Percentiles rank a stretch among this genome's conserved stretches.
These are phyloP conservation scores for Gila orcuttii DNA, from an alignment of 2,113 vertebrate genomes.

Conservation along the genomic window DNA sequence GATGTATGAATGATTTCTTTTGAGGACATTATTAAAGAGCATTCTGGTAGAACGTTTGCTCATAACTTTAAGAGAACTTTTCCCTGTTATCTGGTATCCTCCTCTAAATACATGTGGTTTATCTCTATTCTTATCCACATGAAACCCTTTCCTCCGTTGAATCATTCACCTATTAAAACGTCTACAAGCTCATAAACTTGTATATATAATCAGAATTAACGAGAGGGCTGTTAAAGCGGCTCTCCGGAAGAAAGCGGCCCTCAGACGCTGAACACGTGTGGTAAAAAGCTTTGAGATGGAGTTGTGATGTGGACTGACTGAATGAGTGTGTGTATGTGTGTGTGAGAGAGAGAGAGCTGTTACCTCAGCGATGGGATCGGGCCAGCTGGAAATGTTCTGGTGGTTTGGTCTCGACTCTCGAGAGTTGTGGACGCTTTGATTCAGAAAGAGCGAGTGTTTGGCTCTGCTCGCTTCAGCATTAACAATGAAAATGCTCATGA, in stretches of 20 bases:
- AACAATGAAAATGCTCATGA: conserved; percentile 48
- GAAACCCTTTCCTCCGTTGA: background rate
- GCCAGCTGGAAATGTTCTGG: conserved; percentile 78
- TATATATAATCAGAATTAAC: conserved; percentile 45
- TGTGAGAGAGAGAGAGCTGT: conserved; percentile 67
- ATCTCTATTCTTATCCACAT: conserved; percentile 14
- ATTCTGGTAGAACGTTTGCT: too few species aligned
- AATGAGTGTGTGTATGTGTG: conserved; percentile 1
- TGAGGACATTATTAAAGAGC: too few species aligned
- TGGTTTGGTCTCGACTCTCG: too few species aligned
- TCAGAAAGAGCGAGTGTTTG: background rate
- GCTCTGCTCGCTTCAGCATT: conserved; percentile 20
- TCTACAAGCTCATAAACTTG: conserved; percentile 15
- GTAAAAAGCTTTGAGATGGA: conserved; percentile 58
- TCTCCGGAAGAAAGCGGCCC: background rate
- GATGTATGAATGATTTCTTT: too few species aligned
- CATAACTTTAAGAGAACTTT: too few species aligned
- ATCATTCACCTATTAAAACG: conserved; percentile 25
- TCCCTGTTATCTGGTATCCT: background rate
- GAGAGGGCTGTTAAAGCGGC: conserved; percentile 15
- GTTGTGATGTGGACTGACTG: conserved; percentile 26
- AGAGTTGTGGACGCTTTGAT: conserved; percentile 27
- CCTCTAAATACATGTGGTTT: background rate
- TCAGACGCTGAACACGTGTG: background rate
- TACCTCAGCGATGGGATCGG: conserved; percentile 68